Base-by-base conservation (phyloP, 2,113 vertebrate species). In the Syrrhaptes paradoxus region DNA sequence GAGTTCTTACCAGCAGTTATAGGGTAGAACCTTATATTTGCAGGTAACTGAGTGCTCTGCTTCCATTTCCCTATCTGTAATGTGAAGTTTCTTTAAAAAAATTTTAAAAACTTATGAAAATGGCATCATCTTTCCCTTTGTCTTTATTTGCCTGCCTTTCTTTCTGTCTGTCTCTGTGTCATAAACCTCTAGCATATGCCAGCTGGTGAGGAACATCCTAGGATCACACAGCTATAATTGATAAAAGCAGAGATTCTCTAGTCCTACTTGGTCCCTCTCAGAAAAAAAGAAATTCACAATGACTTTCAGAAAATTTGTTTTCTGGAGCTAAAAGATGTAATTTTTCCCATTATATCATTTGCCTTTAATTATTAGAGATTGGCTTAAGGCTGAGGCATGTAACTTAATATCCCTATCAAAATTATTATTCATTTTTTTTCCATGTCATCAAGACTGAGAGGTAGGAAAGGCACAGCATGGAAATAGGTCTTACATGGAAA, bases 161-260 rank as follows among this genome's bases (percentile, higher is more conserved):
- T 46, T 38, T 66, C 85, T 63, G 10, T 72, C 28, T 36, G 3
- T 43, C 24, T 79, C 32, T 2, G 1, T 61, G 49, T 71, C 11
- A 26, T 12, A 21, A 34, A 72, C 67, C 34, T 59, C 9, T 54
- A 20, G 25, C 31, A 43, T 13, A 32, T 76, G 9, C 24, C 34
- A n/a, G 3, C 20, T 8, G 9, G 29, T 82, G 19, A 51, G 32
- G 45, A 61, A 8, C 17, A 43, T 19, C 25, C 32, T 3, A 51
- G 26, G 24, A 75, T 17, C 1, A 1, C 13, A 5, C 0, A 1
- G 20, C 36, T 57, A 4, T 13, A 43, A 14, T 5, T 2, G 2
- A 43, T 43, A 68, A 32, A 55, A 73, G 6, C 3, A 51, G 51
- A 85, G 11, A 48, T 17, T 10, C 11, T 91, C 75, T 67, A 59